Percentiles rank a stretch among this genome's conserved stretches.
Evolutionary conservation across 2,888 invertebrate species (phyloP).

Genomic region (Eupeodes latifasciatus): DNA sequence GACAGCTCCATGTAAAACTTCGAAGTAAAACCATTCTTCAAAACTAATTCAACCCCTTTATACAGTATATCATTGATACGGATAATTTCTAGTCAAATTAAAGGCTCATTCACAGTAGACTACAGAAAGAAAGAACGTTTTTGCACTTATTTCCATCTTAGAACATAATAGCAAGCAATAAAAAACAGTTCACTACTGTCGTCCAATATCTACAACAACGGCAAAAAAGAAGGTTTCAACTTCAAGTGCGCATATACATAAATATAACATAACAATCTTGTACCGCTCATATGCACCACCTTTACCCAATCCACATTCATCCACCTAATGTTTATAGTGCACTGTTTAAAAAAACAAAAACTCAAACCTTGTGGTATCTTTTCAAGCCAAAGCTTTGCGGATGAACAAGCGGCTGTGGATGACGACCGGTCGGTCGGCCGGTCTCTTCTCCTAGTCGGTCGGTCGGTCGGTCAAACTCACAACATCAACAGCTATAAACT

Average conservation of each 20-base stretch:
- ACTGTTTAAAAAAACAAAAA: background rate
- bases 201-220: background rate
- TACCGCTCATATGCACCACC: background rate
- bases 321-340: conserved; percentile 40
- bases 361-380: conserved; percentile 32
- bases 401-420: background rate
- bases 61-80: conserved; percentile 70
- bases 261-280: conserved; percentile 53
- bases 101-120: conserved; percentile 73
- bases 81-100: conserved; percentile 75
- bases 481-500: conserved; percentile 48
- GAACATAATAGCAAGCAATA: conserved; percentile 61
- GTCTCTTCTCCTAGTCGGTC: background rate
- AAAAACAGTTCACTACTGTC: conserved; percentile 43
- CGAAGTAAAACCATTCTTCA: conserved; percentile 18
- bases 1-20: background rate
- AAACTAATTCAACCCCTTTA: conserved; percentile 37
- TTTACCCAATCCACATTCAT: conserved; percentile 16
- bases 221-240: conserved; percentile 49
- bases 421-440: no score
- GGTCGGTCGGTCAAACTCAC: conserved; percentile 17
- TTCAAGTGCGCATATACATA: conserved; percentile 50
- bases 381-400: background rate
- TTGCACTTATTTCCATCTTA: conserved; percentile 53
- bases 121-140: conserved; percentile 20